Conservation (phyloP, 2,797 vertebrate species). For the Malurus leucopterus region DNA sequence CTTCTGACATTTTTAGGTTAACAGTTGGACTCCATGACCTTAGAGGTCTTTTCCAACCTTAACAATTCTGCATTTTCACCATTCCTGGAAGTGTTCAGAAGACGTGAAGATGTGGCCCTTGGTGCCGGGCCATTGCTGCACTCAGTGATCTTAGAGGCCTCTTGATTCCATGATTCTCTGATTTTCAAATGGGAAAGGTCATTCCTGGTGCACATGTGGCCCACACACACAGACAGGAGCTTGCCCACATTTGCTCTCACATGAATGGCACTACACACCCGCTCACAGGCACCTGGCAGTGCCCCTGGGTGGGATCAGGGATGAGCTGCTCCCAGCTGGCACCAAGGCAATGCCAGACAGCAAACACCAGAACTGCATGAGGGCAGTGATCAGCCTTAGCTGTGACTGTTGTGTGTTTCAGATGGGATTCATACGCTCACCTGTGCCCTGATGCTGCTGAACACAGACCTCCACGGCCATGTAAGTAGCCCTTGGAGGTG, state of each 20-base stretch:
- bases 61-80: background rate
- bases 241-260: rapidly evolving
- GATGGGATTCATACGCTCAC: constrained; percentile 94
- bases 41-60: background rate
- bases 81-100: background rate
- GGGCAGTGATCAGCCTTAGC: background rate
- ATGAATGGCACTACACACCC: background rate
- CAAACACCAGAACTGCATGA: rapidly evolving
- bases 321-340: background rate
- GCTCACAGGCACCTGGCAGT: background rate
- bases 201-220: background rate
- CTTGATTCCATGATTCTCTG: background rate
- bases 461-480: constrained; percentile 94
- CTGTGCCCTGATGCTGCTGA: constrained; percentile 94
- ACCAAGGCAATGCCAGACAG: background rate
- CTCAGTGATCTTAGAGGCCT: background rate
- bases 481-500: constrained; percentile 73
- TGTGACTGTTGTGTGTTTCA: constrained; percentile 64
- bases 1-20: background rate
- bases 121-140: background rate
- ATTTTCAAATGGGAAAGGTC: background rate
- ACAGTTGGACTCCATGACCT: background rate
- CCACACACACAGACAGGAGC: background rate
- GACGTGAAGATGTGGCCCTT: background rate
- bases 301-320: background rate